Percentiles rank a stretch among this genome's conserved stretches.
Evolutionary conservation across 2,888 invertebrate genomes (phyloP).

Genomic region (Melinopterus prodromus): DNA sequence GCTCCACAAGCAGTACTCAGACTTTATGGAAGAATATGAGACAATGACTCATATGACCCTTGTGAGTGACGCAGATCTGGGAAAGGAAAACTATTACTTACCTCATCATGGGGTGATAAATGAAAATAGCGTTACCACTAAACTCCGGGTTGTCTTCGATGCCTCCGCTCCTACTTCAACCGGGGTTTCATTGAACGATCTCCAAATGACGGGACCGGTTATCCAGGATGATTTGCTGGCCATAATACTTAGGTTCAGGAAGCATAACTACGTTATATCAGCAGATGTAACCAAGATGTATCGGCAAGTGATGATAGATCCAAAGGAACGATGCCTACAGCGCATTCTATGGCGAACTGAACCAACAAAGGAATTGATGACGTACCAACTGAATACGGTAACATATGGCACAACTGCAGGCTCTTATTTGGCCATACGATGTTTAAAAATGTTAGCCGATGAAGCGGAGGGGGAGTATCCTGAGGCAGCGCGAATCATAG

Average conservation of each 20-base stretch:
- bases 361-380: constrained; percentile 16
- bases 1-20: constrained; percentile 27
- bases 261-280: constrained; percentile 43
- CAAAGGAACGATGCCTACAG: constrained; percentile 41
- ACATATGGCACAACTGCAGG: neutral
- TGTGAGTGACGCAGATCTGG: constrained; percentile 7
- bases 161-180: constrained; percentile 44
- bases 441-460: constrained; percentile 33
- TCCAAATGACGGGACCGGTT: constrained; percentile 46
- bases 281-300: constrained; percentile 50
- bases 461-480: constrained; percentile 24
- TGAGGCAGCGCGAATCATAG: constrained; percentile 28
- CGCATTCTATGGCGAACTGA: constrained; percentile 44
- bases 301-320: constrained; percentile 44
- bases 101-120: constrained; percentile 49
- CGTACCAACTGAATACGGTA: neutral
- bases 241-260: constrained; percentile 47
- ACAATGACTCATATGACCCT: constrained; percentile 43
- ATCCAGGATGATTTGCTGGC: constrained; percentile 47
- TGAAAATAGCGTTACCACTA: constrained; percentile 44
- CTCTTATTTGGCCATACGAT: constrained; percentile 14
- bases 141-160: constrained; percentile 50
- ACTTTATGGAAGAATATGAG: constrained; percentile 43
- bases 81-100: constrained; percentile 41
- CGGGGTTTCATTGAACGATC: constrained; percentile 47